A percentile compares a stretch with the other conserved stretches of the same genome.
Conservation (phyloP, 2,113 vertebrate species). For the Stigmatopora nigra region DNA sequence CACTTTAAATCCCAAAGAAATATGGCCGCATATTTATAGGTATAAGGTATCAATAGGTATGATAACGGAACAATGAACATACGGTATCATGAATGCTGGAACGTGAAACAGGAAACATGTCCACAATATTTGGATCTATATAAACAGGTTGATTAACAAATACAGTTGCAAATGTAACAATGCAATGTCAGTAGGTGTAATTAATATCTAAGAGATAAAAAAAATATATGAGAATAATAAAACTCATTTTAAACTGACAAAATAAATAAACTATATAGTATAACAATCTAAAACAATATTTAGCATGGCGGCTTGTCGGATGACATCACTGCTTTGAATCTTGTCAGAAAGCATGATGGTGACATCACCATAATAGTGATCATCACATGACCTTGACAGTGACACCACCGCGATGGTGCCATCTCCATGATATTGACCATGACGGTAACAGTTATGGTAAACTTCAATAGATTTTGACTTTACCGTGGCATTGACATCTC, state of each 20-base stretch:
- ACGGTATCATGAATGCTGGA: not conserved
- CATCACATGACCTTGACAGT: not conserved
- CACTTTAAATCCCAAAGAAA: not conserved
- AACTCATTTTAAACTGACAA: not conserved
- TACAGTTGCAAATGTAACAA: no score
- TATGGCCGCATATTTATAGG: not conserved
- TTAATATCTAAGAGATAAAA: no score
- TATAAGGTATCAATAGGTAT: not conserved
- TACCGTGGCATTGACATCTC: not conserved
- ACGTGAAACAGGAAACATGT: not conserved
- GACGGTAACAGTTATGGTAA: no score
- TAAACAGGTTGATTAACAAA: no score
- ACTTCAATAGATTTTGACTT: not conserved
- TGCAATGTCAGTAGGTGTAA: no score
- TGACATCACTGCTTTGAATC: not conserved
- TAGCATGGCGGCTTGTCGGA: not conserved
- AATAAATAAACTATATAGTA: not conserved
- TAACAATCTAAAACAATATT: no score
- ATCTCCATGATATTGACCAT: not conserved
- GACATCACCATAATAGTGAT: not conserved
- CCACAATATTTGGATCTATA: not conserved
- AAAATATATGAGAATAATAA: no score
- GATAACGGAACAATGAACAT: not conserved
- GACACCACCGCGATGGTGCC: not conserved
- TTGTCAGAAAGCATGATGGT: not conserved